Base-by-base conservation (phyloP, 2,888 invertebrate genomes). In the Clanis bilineata region DNA sequence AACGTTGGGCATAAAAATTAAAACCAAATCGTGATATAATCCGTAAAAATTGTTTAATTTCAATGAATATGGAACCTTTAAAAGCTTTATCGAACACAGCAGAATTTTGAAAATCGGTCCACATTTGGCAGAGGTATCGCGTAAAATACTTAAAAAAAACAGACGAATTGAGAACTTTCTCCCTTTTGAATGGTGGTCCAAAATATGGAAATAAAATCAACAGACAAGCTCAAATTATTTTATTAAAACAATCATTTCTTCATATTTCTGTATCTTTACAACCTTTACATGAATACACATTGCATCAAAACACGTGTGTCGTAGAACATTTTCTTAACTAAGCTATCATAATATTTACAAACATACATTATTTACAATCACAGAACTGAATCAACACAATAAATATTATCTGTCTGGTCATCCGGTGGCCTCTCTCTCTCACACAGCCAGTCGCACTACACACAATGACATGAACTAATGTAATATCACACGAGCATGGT, bases 321-420 rank as follows among this genome's bases (percentile, higher is more conserved):
- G 21, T 59, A 56, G 12, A 76, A 74, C 79, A 74, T 79, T 77
- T 79, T 80, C 77, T 76, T 76, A 69, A 77, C 82, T 78, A 77
- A 79, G 75, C 77, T 78, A 81, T n/a, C n/a, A 83, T 83, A 80
- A 79, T 89, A 89, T 89, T 88, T 88, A 88, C 88, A 82, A 76
- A 56, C 71, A 82, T 86, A 88, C 83, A 83, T n/a, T 89, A 88
- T 88, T 83, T 89, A 89, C 88, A 88, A 66, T 76, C 76, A 64
- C 56, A 62, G 66, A 58, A 71, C 76, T 70, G 72, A 69, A 67
- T 76, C 74, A 76, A 76, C 76, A 74, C 74, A 85, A 86, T 86
- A 86, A 85, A 85, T 85, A 41, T 41, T 36, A 10, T 36, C 36
- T 36, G 36, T 12, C 36, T 36, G 39, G 15, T 39, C 62, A 64